Base-by-base conservation (phyloP, 2,888 invertebrate genomes). In the Icerya purchasi region DNA sequence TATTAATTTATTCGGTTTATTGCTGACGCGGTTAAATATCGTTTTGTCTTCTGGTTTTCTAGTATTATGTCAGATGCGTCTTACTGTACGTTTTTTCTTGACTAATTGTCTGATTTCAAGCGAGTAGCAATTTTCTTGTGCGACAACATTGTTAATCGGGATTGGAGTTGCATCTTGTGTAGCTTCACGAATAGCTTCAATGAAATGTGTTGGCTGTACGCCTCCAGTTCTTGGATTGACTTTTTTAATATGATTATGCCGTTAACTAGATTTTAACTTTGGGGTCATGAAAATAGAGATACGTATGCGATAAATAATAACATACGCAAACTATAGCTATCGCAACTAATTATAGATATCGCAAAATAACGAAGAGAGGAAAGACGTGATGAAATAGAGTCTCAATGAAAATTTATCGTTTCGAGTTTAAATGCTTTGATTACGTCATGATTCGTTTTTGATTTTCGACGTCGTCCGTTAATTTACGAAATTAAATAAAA, bases 201-300 rank as follows among this genome's bases (percentile, higher is more conserved):
- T 36, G 36, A 36, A 36, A n/a, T n/a, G 36, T 14, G 36, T 36
- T 36, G 36, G 14, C 36, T 36, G 36, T 14, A 8, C 36, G 14
- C 36, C 36, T 8, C 14, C 36, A 14, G 5, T 36, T 36, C 14
- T 36, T 53, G 53, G 10, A 10, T 19, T 22, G n/a, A 36, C n/a
- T 22, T 58, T 50, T 55, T 61, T 54, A 21, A 21, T 22, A 53
- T 19, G 53, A 22, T 14, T 57, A 20, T 22, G n/a, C 49, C 54
- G 22, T 54, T 54, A 55, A 2, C 22, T 36, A n/a, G n/a, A n/a
- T n/a, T n/a, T n/a, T n/a, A n/a, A n/a, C n/a, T n/a, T n/a, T n/a
- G n/a, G n/a, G n/a, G n/a, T n/a, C n/a, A n/a, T n/a, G n/a, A n/a
- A n/a, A n/a, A n/a, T n/a, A n/a, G n/a, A n/a, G n/a, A n/a, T n/a